Conservation (phyloP, 2,888 invertebrate species). For the Brachylomia viminalis region DNA sequence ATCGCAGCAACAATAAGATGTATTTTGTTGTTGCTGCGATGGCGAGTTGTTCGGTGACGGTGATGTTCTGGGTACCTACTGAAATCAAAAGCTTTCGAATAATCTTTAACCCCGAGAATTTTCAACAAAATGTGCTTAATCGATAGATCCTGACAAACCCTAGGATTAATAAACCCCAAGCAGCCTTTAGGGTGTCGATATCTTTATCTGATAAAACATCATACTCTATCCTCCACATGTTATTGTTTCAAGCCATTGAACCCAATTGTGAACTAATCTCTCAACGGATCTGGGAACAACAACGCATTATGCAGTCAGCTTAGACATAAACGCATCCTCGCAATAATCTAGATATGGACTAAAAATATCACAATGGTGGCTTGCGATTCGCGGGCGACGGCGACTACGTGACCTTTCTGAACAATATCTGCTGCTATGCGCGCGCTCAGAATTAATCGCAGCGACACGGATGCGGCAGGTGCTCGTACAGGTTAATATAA, state of each 20-base stretch:
- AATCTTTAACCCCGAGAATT: background rate
- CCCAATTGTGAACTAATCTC: conserved; percentile 56
- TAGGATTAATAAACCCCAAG: background rate
- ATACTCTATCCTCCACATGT: conserved; percentile 20
- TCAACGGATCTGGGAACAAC: conserved; percentile 37
- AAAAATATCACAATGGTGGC: conserved; percentile 52
- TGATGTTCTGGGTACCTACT: background rate
- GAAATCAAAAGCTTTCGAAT: background rate
- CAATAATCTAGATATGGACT: conserved; percentile 63
- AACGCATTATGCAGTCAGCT: conserved; percentile 53
- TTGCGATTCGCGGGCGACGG: conserved; percentile 24
- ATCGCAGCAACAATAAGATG: background rate
- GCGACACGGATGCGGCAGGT: conserved; percentile 58
- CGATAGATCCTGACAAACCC: background rate
- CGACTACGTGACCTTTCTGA: conserved; percentile 62
- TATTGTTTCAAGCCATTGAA: conserved; percentile 48
- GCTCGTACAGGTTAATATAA: conserved; percentile 13
- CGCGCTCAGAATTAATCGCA: conserved; percentile 62
- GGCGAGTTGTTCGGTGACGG: too few species aligned
- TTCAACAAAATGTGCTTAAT: background rate
- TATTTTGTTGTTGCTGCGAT: too few species aligned
- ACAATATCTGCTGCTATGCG: conserved; percentile 61
- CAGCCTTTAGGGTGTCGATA: background rate
- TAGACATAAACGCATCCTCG: conserved; percentile 56
- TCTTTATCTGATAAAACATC: conserved; percentile 18